Percentiles rank a stretch among this genome's conserved stretches.
These are phyloP conservation scores for Capreolus pygargus DNA, from an alignment of 2,113 vertebrate genomes.

Conservation along the genomic window DNA sequence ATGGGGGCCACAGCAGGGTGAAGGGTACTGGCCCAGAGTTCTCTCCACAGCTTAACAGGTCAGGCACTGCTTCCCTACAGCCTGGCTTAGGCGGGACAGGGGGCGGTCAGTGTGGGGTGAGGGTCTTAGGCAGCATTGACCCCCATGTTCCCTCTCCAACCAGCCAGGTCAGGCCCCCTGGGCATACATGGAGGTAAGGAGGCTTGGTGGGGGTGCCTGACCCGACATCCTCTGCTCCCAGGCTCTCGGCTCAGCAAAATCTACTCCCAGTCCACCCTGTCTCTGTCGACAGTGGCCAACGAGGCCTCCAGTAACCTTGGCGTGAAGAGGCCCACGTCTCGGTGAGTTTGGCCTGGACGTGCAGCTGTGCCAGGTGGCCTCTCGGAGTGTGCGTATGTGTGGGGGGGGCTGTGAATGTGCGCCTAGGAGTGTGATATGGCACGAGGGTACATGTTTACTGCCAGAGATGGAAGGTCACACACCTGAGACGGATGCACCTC, in stretches of 20 bases:
- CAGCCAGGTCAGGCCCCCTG: too few relatives aligned
- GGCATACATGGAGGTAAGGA: background rate
- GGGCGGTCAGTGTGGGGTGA: background rate
- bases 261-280: conserved; percentile 93
- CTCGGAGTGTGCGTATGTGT: too few relatives aligned
- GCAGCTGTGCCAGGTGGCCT: accelerated
- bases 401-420: accelerated
- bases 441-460: background rate
- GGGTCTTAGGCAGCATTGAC: background rate
- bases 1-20: background rate
- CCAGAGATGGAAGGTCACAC: background rate
- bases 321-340: conserved; percentile 81
- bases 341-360: conserved; percentile 31
- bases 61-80: background rate
- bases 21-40: background rate
- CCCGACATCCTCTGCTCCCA: conserved; percentile 37
- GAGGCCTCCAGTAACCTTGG: conserved; percentile 80
- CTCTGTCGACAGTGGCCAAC: conserved; percentile 90
- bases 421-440: background rate
- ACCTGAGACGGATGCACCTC: background rate
- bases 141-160: background rate
- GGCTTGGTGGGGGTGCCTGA: background rate
- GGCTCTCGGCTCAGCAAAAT: conserved; percentile 90
- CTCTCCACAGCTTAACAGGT: accelerated
- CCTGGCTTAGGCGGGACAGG: accelerated